Evolutionary conservation across 2,888 invertebrate genomes (phyloP).

Genomic region (Lepas anatifera): DNA sequence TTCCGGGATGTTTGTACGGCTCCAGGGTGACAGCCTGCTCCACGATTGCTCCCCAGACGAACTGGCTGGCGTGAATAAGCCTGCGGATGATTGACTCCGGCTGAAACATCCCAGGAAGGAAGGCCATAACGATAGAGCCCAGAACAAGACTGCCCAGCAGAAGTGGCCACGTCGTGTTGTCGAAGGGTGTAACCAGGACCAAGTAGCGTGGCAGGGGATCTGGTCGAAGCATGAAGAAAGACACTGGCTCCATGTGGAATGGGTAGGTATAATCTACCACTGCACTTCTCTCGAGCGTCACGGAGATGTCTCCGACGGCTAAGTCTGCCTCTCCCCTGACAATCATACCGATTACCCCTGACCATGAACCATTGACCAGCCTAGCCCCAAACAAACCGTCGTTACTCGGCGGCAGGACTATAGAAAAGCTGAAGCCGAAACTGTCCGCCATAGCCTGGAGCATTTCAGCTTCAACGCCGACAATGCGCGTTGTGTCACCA

Average conservation of each 20-base stretch:
- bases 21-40: neutral
- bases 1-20: neutral
- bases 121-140: conserved; percentile 28
- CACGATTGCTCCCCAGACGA: neutral
- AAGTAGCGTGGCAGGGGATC: conserved; percentile 34
- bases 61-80: no score
- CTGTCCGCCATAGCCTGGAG: neutral
- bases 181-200: conserved; percentile 24
- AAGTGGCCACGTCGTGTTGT: conserved; percentile 36
- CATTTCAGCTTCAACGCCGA: neutral
- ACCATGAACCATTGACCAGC: neutral
- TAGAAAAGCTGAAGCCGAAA: neutral
- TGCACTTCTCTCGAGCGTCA: neutral
- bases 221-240: conserved; percentile 25
- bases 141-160: conserved; percentile 33
- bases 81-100: conserved; percentile 27
- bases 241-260: conserved; percentile 28
- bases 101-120: conserved; percentile 28
- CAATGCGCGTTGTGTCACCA: neutral
- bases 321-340: neutral
- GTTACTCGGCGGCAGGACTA: neutral
- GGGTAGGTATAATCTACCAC: conserved; percentile 29
- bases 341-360: neutral
- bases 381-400: neutral
- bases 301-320: neutral